These are phyloP conservation scores for Isurus oxyrinchus DNA, from an alignment of 2,113 vertebrate genomes.

Conservation along the genomic window DNA sequence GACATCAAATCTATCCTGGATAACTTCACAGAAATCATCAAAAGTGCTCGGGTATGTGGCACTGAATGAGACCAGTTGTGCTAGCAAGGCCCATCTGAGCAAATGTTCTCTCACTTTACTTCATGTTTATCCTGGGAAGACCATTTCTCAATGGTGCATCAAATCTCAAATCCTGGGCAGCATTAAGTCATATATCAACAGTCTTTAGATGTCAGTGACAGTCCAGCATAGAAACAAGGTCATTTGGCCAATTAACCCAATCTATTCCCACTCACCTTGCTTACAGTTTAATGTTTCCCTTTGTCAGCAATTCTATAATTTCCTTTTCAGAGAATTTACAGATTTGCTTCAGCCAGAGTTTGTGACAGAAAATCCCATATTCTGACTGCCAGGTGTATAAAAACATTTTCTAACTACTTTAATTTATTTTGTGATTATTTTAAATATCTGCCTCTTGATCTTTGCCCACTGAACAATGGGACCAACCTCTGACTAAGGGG, in stretches of 20 bases:
- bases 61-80: not conserved
- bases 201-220: not conserved
- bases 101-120: no score
- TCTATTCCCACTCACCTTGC: not conserved
- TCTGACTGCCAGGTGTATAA: not conserved
- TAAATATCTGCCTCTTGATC: not conserved
- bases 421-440: not conserved
- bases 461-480: not conserved
- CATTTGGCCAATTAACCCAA: not conserved
- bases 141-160: not conserved
- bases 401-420: not conserved
- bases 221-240: not conserved
- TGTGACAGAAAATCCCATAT: not conserved
- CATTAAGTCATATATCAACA: not conserved
- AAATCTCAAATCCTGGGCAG: not conserved
- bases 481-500: not conserved
- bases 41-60: slow-evolving; percentile 75
- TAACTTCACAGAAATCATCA: slow-evolving; percentile 93
- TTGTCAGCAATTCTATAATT: not conserved
- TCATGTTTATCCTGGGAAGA: not conserved
- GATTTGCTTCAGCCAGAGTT: not conserved
- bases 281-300: not conserved
- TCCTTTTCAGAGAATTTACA: not conserved
- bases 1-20: slow-evolving; percentile 88
- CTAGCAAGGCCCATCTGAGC: not conserved